phyloP scores from a whole-genome alignment of 1,140 invertebrate species.

The Sipha flava region DNA sequence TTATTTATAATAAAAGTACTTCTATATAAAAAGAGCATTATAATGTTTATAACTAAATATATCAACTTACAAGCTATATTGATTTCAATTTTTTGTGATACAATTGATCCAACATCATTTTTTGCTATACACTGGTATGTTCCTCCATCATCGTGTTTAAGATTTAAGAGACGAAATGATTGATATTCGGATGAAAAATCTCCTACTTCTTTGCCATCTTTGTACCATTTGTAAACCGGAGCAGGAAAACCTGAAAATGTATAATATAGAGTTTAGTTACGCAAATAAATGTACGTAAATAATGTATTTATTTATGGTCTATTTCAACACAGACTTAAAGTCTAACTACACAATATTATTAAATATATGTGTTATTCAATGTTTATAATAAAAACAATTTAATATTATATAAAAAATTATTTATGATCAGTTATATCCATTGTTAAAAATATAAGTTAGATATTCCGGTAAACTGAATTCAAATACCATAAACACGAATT shows the following conservation, averaged over 20 bases:
- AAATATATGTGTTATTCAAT: too few relatives aligned
- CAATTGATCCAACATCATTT: slow-evolving; percentile 81
- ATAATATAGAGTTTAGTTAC: neutral
- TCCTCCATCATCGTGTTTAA: slow-evolving; percentile 68
- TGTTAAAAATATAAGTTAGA: too few relatives aligned
- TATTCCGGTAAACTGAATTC: too few relatives aligned
- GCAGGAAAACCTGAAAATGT: slow-evolving; percentile 65
- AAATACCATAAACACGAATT: too few relatives aligned
- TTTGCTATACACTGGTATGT: slow-evolving; percentile 82
- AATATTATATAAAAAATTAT: too few relatives aligned
- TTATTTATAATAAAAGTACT: neutral
- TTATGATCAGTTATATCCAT: too few relatives aligned
- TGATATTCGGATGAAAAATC: slow-evolving; percentile 59
- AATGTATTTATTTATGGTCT: too few relatives aligned
- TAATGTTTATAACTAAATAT: neutral
- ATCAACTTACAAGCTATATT: slow-evolving; percentile 74
- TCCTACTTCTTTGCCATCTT: slow-evolving; percentile 65
- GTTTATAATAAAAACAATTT: too few relatives aligned
- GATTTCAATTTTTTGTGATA: slow-evolving; percentile 77
- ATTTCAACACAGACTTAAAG: too few relatives aligned
- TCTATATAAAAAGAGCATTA: neutral
- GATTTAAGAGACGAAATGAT: slow-evolving; percentile 72
- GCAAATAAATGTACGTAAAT: too few relatives aligned
- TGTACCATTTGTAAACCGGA: slow-evolving; percentile 81
- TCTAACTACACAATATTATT: too few relatives aligned